Evolutionary conservation across 1,140 invertebrate genomes (phyloP), one percentile per base, ranked within the genome.

Genomic region (Lepidurus couesii): DNA sequence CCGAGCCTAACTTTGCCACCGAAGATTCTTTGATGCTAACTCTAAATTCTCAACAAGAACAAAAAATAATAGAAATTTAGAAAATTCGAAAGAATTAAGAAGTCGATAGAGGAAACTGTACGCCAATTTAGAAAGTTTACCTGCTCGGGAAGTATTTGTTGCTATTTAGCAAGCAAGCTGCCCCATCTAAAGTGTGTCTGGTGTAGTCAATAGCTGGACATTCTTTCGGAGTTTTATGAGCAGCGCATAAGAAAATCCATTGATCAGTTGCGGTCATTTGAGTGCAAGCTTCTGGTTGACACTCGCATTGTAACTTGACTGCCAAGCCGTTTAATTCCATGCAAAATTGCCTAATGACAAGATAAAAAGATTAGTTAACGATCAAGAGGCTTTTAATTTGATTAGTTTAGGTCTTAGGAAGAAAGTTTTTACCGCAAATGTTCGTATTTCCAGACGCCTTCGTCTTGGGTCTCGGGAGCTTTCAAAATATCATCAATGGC

Each of bases 231-330:
- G 97, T 98, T 89, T 99, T 99, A 85, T 99, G 98, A 75, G 98
- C 97, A 79, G 98, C 98, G 90, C 98, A 99, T 45, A 99, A 87
- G 86, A 99, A 99, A 85, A 99, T 99, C 98, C 98, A 99, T 84
- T 99, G 98, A 87, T 99, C 97, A 21, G 98, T 99, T 6, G 98
- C 98, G 73, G 98, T 99, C 98, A 99, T 99, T 87, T 99, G 97
- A 73, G 93, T 96, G 85, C 98, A 99, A 4, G 92, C 96, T 81
- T 96, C 93, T 26, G 98, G 96, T 83, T 95, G 93, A 86, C 98
- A 99, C 86, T 99, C 97, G 82, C 90, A 90, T 88, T 98, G 93
- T 76, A 97, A 86, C 82, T 91, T 90, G 0, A 99, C 97, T 47
- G 98, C 97, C 79, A 99, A 86, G 74, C 96, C 97, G 88, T 99